Evolutionary conservation across 37 sponge, comb jelly and placozoan genomes (phyloP).

Genomic region (Spongia lamella): DNA sequence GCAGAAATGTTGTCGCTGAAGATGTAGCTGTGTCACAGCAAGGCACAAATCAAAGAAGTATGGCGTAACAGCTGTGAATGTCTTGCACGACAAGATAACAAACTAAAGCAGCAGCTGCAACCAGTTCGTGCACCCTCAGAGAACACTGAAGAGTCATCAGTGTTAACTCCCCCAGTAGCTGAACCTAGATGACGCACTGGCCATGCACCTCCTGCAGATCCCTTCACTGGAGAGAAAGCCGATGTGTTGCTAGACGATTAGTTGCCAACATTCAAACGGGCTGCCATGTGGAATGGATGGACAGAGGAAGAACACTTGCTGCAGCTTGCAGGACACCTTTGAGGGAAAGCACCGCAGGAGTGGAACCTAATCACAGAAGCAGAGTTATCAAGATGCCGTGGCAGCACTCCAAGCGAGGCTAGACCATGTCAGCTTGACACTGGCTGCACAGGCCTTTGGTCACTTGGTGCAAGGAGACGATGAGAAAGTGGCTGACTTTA

Average conservation of each 20-base stretch:
- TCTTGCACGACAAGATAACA: too few species aligned
- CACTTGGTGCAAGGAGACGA: constrained; percentile 9
- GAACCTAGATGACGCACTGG: neutral
- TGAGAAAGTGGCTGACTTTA: constrained; percentile 21
- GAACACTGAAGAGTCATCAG: too few species aligned
- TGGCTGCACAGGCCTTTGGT: constrained; percentile 24
- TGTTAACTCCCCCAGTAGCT: too few species aligned
- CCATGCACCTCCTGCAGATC: constrained; percentile 4
- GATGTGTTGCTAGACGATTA: constrained; percentile 1
- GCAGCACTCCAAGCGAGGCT: constrained; percentile 1
- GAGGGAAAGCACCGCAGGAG: constrained; percentile 11
- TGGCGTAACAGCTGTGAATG: too few species aligned
- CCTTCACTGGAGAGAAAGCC: neutral
- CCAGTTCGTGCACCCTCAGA: too few species aligned
- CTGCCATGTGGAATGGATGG: constrained; percentile 22
- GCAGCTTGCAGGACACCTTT: constrained; percentile 24
- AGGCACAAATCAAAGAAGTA: too few species aligned
- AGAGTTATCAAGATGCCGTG: neutral
- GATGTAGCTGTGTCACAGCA: too few species aligned
- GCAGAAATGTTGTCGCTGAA: too few species aligned
- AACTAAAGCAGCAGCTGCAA: too few species aligned
- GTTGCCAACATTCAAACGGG: constrained; percentile 1
- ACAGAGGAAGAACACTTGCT: constrained; percentile 17
- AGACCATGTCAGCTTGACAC: neutral
- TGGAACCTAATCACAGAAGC: neutral